These are phyloP conservation scores for Porites australiensis DNA, from an alignment of 64 coral and sea anemone genomes.

Conservation along the genomic window DNA sequence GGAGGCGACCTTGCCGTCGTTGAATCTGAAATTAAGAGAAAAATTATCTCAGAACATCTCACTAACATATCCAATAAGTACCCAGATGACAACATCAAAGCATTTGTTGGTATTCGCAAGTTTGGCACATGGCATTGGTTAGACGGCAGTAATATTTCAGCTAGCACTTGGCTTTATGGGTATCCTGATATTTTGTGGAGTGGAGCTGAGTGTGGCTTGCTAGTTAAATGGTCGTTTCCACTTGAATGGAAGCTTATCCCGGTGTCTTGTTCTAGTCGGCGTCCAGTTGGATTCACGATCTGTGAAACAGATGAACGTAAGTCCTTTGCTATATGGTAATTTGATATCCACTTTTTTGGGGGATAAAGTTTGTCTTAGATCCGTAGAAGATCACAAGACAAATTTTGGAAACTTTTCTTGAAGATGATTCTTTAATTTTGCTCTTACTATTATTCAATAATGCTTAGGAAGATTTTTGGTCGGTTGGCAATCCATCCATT, in stretches of 20 bases:
- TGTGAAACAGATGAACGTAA: slow-evolving; percentile 50
- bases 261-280: background rate
- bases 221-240: background rate
- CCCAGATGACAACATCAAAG: background rate
- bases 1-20: slow-evolving; percentile 36
- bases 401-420: too few relatives aligned
- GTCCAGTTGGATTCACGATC: background rate
- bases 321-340: background rate
- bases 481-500: background rate
- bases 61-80: background rate
- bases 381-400: too few relatives aligned
- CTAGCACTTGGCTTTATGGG: background rate
- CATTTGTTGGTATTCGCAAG: slow-evolving; percentile 22
- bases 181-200: background rate
- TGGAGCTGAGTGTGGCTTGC: background rate
- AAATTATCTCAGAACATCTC: background rate
- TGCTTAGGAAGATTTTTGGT: background rate
- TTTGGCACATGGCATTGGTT: slow-evolving; percentile 47
- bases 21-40: slow-evolving; percentile 30
- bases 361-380: too few relatives aligned
- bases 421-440: background rate
- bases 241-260: background rate
- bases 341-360: background rate
- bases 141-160: background rate
- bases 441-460: background rate